phyloP scores from a whole-genome alignment of 2,113 vertebrate species.

The Pomatostomus ruficeps region DNA sequence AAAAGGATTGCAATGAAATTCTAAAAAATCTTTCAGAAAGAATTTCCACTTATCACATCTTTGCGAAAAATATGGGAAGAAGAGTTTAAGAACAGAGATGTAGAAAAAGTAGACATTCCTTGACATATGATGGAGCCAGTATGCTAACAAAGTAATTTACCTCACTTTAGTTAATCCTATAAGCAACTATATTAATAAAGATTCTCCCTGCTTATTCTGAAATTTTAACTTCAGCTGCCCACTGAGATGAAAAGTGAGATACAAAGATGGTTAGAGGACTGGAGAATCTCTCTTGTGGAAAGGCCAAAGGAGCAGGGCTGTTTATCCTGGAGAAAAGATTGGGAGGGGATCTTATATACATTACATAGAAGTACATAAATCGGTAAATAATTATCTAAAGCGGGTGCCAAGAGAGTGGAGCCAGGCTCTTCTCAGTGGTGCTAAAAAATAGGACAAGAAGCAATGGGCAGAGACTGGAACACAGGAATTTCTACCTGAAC shows the following conservation, averaged over 20 bases:
- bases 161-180: not conserved
- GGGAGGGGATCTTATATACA: not conserved
- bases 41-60: not conserved
- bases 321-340: not conserved
- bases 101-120: not conserved
- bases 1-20: not conserved
- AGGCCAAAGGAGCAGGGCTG: fast-evolving
- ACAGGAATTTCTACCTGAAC: not conserved
- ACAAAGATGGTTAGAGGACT: not conserved
- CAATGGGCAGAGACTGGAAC: not conserved
- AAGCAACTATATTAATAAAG: not conserved
- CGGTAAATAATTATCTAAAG: not conserved
- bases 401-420: not conserved
- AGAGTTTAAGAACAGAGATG: not conserved
- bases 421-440: not conserved
- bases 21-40: not conserved
- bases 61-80: not conserved
- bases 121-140: not conserved
- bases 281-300: not conserved
- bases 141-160: not conserved
- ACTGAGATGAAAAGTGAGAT: not conserved
- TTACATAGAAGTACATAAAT: not conserved
- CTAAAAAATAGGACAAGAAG: not conserved
- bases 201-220: not conserved
- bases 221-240: not conserved